Evolutionary conservation across 2,797 vertebrate genomes (phyloP).

Genomic region (Myiotriccus ornatus): DNA sequence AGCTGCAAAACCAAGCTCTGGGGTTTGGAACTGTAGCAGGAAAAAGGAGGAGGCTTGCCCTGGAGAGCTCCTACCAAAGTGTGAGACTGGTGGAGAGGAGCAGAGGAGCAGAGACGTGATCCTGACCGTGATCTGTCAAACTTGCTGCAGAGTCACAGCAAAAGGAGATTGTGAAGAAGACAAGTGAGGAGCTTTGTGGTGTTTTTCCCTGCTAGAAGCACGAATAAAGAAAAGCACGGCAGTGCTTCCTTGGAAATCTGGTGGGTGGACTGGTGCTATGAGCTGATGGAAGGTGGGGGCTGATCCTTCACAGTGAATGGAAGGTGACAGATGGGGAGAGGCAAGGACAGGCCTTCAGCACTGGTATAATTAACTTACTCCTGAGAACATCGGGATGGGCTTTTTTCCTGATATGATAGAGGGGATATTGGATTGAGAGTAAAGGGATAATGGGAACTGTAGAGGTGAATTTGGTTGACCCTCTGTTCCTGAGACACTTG

Average conservation of each 20-base stretch:
- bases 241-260: conserved; percentile 29
- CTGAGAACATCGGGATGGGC: not conserved
- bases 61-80: not conserved
- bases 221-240: not conserved
- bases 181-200: not conserved
- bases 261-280: conserved; percentile 44
- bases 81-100: not conserved
- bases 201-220: not conserved
- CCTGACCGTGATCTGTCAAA: not conserved
- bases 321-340: conserved; percentile 54
- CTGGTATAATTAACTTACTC: conserved; percentile 23
- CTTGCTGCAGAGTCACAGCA: not conserved
- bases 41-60: not conserved
- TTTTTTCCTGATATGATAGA: not conserved
- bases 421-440: not conserved
- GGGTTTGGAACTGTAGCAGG: not conserved
- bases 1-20: not conserved
- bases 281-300: conserved; percentile 37
- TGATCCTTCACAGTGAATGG: conserved; percentile 33
- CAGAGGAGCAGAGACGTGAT: not conserved
- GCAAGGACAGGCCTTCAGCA: conserved; percentile 44
- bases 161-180: not conserved
- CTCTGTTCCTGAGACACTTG: not conserved
- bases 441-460: not conserved
- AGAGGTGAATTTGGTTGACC: not conserved